Percentiles rank a stretch among this genome's conserved stretches.
These are phyloP conservation scores for Bucorvus abyssinicus DNA, from an alignment of 2,797 vertebrate species.

Conservation along the genomic window DNA sequence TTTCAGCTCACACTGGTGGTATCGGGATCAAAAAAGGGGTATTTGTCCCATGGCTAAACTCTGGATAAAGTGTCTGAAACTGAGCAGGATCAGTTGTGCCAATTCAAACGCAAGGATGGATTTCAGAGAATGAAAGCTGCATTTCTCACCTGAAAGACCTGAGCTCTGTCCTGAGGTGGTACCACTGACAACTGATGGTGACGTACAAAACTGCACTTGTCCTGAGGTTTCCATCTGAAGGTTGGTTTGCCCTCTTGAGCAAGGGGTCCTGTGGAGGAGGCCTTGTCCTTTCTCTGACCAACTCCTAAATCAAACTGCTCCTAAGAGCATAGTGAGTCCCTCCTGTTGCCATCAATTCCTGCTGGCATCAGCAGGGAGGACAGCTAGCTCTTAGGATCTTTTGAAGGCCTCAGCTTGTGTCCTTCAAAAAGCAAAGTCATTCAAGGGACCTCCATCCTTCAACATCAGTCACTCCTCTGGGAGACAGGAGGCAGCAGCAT, in stretches of 20 bases:
- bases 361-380: fast-evolving
- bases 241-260: background rate
- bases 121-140: background rate
- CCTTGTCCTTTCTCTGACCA: background rate
- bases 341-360: background rate
- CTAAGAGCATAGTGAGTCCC: fast-evolving
- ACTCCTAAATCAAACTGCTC: background rate
- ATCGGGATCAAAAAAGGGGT: fast-evolving
- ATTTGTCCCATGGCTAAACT: background rate
- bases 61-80: background rate
- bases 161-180: background rate
- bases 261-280: background rate
- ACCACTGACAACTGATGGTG: fast-evolving
- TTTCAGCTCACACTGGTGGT: background rate
- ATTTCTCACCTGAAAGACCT: background rate
- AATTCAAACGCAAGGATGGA: background rate
- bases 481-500: background rate
- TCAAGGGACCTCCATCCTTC: background rate
- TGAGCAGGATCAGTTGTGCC: background rate
- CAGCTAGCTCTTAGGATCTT: background rate
- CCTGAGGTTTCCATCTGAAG: background rate
- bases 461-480: background rate
- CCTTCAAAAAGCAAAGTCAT: background rate
- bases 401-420: background rate
- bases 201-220: background rate